Conservation (phyloP, 2,888 invertebrate species). For the Anthophora plumipes region DNA sequence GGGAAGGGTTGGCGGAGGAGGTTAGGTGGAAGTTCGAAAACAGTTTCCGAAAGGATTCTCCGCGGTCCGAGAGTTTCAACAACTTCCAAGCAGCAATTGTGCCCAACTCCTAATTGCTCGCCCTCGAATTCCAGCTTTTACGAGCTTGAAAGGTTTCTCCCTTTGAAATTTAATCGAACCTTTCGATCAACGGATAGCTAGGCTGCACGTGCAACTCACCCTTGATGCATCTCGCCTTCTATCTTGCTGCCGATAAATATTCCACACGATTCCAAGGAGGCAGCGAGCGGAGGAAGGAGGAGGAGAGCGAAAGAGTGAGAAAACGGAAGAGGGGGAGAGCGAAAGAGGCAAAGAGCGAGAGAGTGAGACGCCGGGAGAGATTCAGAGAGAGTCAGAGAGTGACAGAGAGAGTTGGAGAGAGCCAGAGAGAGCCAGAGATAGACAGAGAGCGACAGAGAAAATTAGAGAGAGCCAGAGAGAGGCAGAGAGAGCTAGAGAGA, state of each 20-base stretch:
- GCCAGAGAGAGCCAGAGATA: too few relatives aligned
- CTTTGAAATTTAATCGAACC: slow-evolving; percentile 23
- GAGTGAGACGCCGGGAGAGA: too few relatives aligned
- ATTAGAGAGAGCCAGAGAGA: too few relatives aligned
- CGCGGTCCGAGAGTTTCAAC: slow-evolving; percentile 52
- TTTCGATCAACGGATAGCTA: neutral
- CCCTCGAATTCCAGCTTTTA: slow-evolving; percentile 17
- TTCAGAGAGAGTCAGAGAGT: too few relatives aligned
- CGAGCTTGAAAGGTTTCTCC: neutral
- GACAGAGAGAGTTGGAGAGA: too few relatives aligned
- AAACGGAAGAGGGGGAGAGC: too few relatives aligned
- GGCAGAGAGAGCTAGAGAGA: too few relatives aligned
- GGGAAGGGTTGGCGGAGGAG: neutral
- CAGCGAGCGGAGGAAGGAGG: too few relatives aligned
- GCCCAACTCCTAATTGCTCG: slow-evolving; percentile 40
- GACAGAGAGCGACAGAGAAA: too few relatives aligned
- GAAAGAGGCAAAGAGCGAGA: too few relatives aligned
- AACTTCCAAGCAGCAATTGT: slow-evolving; percentile 41
- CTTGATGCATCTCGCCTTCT: slow-evolving; percentile 10
- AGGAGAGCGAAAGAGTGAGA: neutral
- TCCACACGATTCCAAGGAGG: neutral
- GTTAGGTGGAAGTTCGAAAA: slow-evolving; percentile 35
- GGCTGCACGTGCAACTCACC: neutral
- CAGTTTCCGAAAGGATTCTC: slow-evolving; percentile 48
- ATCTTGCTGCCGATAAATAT: slow-evolving; percentile 38